Base-by-base conservation (phyloP, 2,113 vertebrate species). In the Notechis scutatus region DNA sequence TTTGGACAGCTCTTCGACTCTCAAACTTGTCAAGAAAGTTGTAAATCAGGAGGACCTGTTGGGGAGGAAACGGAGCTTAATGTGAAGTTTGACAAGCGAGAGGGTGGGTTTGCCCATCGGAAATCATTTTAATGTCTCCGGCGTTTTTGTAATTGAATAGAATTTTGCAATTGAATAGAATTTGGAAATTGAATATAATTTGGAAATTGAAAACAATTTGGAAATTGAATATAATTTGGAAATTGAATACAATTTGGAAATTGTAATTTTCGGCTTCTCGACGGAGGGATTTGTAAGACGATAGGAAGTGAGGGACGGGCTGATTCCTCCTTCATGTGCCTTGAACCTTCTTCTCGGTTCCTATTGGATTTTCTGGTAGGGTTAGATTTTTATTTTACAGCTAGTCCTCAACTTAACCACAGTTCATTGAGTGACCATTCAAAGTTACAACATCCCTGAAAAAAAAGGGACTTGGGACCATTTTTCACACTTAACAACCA, bases 251-350 rank as follows among this genome's bases (percentile, higher is more conserved):
- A 64, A 29, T 29, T 26, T 64, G 29, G 3, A 29, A 64, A 64
- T 12, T 18, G n/a, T 5, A 74, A 74, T 74, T 18, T n/a, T 74
- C n/a, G 2, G 14, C n/a, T 1, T 74, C 1, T 6, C n/a, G 0
- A 0, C 0, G 2, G 14, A n/a, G n/a, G 12, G 64, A 34, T 74
- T 74, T 18, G 4, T 74, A 7, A 6, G n/a, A 11, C 4, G 5
- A 18, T 74, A 18, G 29, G 64, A 15, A 74, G 64, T 0, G 2
- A 74, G 14, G n/a, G 14, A 74, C 15, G 5, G 10, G 8, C 3
- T 24, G 59, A 8, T 9, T 26, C 59, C 20, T 56, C 55, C 55
- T 64, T 29, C 2, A 14, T 74, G 14, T 69, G 15, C 29, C 64
- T 69, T 39, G 64, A 34, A 34, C 64, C 6, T 2, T 69, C 29